phyloP scores from a whole-genome alignment of 2,113 vertebrate genomes.

The Formicarius rufipectus region DNA sequence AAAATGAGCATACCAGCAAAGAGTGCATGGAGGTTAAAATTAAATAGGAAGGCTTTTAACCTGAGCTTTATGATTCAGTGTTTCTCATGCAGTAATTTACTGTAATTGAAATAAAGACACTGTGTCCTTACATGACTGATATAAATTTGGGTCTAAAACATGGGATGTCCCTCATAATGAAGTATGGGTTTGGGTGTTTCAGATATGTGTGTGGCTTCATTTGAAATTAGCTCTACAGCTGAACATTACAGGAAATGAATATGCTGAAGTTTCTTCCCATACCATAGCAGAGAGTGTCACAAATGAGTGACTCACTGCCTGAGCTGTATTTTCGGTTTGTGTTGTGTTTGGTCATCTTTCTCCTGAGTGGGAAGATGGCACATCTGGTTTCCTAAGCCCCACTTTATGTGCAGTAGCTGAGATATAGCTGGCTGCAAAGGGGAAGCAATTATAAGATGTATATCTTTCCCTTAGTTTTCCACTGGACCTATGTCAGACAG shows the following conservation, averaged over 20 bases:
- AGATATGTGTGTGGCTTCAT: neutral
- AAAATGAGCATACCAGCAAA: neutral
- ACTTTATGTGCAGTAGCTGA: neutral
- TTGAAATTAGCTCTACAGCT: neutral
- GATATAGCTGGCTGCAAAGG: neutral
- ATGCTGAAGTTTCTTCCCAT: neutral
- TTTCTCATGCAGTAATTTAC: conserved; percentile 14
- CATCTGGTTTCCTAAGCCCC: neutral
- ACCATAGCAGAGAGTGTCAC: neutral
- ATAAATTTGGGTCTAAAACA: conserved; percentile 17
- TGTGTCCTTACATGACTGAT: neutral
- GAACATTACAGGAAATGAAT: neutral
- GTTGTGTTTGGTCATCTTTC: neutral
- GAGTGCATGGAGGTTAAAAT: neutral
- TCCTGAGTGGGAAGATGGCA: neutral
- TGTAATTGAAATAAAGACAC: conserved; percentile 4
- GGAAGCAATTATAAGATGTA: neutral
- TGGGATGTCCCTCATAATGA: neutral
- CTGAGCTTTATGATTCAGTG: conserved; percentile 6
- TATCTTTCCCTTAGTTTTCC: neutral
- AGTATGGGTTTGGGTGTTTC: conserved; percentile 21
- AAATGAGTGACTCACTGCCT: neutral
- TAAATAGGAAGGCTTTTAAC: neutral
- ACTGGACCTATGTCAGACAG: neutral
- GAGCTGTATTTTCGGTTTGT: conserved; percentile 12